Conservation (phyloP, 1,140 invertebrate genomes). For the Pogonomyrmex barbatus region DNA sequence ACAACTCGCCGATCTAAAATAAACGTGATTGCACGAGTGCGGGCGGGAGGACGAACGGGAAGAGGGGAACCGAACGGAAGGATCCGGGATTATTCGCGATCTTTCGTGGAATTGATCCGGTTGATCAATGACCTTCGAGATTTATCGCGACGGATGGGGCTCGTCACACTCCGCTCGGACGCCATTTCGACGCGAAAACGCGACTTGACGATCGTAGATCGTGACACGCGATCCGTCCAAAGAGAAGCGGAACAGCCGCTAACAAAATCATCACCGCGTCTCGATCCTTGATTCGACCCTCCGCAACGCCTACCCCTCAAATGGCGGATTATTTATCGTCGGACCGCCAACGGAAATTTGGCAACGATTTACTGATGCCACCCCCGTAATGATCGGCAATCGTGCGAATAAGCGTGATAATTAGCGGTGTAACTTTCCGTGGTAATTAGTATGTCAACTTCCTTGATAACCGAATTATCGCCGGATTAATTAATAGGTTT, state of each 20-base stretch:
- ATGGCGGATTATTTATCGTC: constrained; percentile 57
- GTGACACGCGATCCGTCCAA: neutral
- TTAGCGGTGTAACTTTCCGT: neutral
- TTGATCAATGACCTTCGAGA: constrained; percentile 54
- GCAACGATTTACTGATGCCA: constrained; percentile 41
- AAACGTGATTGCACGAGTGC: constrained; percentile 16
- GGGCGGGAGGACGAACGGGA: neutral
- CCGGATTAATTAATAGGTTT: neutral
- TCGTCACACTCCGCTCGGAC: neutral
- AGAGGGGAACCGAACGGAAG: no score
- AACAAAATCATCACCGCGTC: constrained; percentile 39
- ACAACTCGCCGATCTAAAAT: constrained; percentile 33
- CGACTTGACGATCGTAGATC: neutral
- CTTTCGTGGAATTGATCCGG: constrained; percentile 5
- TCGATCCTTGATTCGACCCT: constrained; percentile 56
- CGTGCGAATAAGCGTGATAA: constrained; percentile 1
- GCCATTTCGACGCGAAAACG: neutral
- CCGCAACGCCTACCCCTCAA: constrained; percentile 19
- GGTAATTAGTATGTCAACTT: neutral
- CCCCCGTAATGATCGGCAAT: neutral
- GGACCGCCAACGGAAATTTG: constrained; percentile 70
- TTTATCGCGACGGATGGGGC: neutral
- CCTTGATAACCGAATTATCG: neutral
- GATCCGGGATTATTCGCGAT: neutral
- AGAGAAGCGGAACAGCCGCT: constrained; percentile 22